Base-by-base conservation (phyloP, 1,140 invertebrate genomes). In the Drosophila insularis region DNA sequence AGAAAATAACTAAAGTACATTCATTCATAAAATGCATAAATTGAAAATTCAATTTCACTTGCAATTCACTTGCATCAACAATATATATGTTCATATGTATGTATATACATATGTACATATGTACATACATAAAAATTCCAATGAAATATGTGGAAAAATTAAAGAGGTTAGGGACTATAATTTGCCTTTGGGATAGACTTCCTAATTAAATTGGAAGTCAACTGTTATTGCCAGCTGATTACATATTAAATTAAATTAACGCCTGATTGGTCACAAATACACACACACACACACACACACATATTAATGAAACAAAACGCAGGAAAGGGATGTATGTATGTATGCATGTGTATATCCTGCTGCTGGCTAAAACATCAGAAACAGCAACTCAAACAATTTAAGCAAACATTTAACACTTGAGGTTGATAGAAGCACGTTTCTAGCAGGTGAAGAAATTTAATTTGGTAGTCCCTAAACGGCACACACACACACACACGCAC, bases 11-110 rank as follows among this genome's bases (percentile, higher is more conserved):
- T 59, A 63, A 72, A 71, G 43, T 17, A 82, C 37, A 68, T 74
- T 68, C 27, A 46, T 46, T 62, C 40, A 71, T 61, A 67, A 74
- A 78, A 68, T 67, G 62, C 67, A 86, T 71, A 71, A 85, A 81
- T 81, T 71, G 71, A 65, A 86, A 81, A 81, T 86, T 81, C 61
- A 84, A 78, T 84, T 74, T 66, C 66, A 40, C 67, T 31, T 75
- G 54, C 68, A 70, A 68, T 81, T 77, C 5, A 27, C 23, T 74
- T 63, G 14, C 43, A 21, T 17, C 5, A 43, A 43, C 40, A 43
- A n/a, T n/a, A n/a, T n/a, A n/a, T n/a, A n/a, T n/a, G n/a, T n/a
- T n/a, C n/a, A n/a, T n/a, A n/a, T n/a, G n/a, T 21, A 1, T 1
- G 1, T 21, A 21, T 21, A 21, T 1, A 14, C 5, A 21, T 39